Evolutionary conservation across 1,140 invertebrate genomes (phyloP), one percentile per base, ranked within the genome.

Genomic region (Meloidogyne floridensis): DNA sequence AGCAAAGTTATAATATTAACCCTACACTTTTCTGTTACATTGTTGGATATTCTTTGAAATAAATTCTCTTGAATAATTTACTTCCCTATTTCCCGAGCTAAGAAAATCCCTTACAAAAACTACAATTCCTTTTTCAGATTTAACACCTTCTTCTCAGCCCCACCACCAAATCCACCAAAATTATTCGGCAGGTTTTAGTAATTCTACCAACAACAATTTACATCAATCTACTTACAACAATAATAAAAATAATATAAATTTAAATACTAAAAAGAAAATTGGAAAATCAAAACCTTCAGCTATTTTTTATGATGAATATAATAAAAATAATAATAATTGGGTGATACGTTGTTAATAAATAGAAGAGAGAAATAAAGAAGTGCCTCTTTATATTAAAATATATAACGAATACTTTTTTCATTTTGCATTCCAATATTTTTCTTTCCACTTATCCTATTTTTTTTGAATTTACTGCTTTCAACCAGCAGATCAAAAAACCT

Each of bases 91-190:
- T 20, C 32, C 32, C 32, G 32, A 32, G 2, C 32, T 2, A 32
- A 32, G 2, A 32, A 32, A 32, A 32, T 32, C 32, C 32, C 32
- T 32, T 32, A 32, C 32, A 32, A 32, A 32, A 32, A 32, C 32
- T 32, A 32, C 32, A 32, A 32, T 32, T n/a, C 4, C 3, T 53
- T 75, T 9, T 56, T 59, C 8, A 78, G 77, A 47, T 79, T 79
- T 72, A 79, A 79, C n/a, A 71, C 77, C 56, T 79, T 18, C 20
- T 79, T 79, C 77, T 69, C 77, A 53, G 32, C 77, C 77, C 77
- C 65, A 13, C 77, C 65, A 13, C 43, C 56, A 20, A 47, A 72
- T 43, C 72, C 77, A 10, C 65, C 65, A 18, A 69, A 72, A 42
- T 47, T 79, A 71, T 47, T 79, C 59, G 77, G 77, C 3, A 69